A percentile compares a stretch with the other conserved stretches of the same genome.
Evolutionary conservation across 2,888 invertebrate genomes (phyloP).

Genomic region (Adelphocoris suturalis): DNA sequence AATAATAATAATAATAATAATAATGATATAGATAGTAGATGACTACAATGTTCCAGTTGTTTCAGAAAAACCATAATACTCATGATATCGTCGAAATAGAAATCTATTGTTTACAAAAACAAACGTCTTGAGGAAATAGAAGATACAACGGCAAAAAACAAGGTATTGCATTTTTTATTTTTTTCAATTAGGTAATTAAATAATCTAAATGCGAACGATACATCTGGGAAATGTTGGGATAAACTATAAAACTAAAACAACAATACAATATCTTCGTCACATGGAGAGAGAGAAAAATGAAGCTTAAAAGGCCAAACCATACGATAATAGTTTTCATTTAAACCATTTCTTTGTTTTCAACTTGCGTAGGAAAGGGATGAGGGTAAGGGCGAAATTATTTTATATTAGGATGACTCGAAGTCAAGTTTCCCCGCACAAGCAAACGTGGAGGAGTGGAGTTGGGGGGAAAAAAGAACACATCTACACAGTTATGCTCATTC

Average conservation of each 20-base stretch:
- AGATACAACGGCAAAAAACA: neutral
- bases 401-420: neutral
- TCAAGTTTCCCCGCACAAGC: neutral
- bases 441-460: neutral
- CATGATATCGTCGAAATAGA: neutral
- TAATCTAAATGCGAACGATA: constrained; percentile 22
- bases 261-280: constrained; percentile 34
- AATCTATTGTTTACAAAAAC: constrained; percentile 21
- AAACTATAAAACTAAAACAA: constrained; percentile 61
- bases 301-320: neutral
- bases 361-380: neutral
- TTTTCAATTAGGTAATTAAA: neutral
- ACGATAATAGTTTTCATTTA: constrained; percentile 1
- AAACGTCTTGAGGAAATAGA: neutral
- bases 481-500: constrained; percentile 3
- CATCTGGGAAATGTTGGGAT: constrained; percentile 26
- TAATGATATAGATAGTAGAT: constrained; percentile 62
- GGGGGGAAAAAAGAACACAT: neutral
- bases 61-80: constrained; percentile 48
- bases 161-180: neutral
- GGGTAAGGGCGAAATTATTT: neutral
- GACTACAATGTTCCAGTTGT: constrained; percentile 66
- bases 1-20: constrained; percentile 73
- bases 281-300: neutral
- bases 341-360: constrained; percentile 5